phyloP scores from a whole-genome alignment of 2,113 vertebrate genomes.

The Elanoides forficatus region DNA sequence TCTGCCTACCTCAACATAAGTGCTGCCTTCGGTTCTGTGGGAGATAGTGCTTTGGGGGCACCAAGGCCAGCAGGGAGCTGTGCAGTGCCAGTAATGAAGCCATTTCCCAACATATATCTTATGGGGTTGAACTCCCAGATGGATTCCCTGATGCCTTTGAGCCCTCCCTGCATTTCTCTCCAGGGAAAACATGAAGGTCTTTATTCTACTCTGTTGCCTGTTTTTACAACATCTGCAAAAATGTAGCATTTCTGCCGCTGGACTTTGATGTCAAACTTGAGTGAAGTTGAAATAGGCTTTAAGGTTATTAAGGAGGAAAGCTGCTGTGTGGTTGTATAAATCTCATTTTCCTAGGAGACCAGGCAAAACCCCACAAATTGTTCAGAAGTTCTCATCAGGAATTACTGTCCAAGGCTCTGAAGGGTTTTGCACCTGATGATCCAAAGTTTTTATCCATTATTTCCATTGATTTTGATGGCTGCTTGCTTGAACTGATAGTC shows the following conservation, averaged over 20 bases:
- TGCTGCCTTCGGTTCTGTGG: not conserved
- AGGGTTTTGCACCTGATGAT: not conserved
- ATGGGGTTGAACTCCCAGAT: not conserved
- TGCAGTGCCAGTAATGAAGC: fast-evolving
- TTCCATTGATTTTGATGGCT: not conserved
- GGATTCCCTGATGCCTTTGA: not conserved
- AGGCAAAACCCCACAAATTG: not conserved
- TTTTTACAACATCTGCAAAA: not conserved
- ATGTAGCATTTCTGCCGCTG: not conserved
- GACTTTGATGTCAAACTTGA: not conserved
- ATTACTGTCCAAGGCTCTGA: not conserved
- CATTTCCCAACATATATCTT: not conserved
- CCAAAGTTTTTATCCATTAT: not conserved
- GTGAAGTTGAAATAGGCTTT: not conserved
- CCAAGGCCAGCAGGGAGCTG: not conserved
- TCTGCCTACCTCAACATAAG: fast-evolving
- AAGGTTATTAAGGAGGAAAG: not conserved
- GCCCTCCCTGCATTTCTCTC: not conserved
- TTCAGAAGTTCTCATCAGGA: not conserved
- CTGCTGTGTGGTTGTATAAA: not conserved
- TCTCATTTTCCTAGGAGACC: not conserved
- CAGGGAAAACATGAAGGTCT: not conserved
- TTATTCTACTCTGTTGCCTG: not conserved
- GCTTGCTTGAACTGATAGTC: not conserved
- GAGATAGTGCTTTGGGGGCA: not conserved